Evolutionary conservation across 2,113 vertebrate species (phyloP), one percentile per base, ranked within the genome.

Genomic region (Brevimyrus niger): DNA sequence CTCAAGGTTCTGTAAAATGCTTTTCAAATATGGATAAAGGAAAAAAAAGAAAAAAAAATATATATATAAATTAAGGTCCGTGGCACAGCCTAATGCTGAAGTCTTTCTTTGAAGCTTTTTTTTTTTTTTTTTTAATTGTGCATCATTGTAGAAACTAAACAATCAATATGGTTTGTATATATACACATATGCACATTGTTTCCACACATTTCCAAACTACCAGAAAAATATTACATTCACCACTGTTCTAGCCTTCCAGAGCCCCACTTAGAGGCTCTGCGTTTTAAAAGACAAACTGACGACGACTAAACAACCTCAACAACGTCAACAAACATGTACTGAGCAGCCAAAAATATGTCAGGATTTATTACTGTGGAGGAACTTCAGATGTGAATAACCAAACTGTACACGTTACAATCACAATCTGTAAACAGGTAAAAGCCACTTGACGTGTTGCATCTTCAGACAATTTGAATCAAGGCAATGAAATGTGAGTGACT

Each of bases 401-500:
- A 97, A 97, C 96, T 97, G 97, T 97, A 98, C 97, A 98, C 96
- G 96, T 97, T 99, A 99, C 98, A 99, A 99, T 99, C 98, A 98
- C 98, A 96, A 97, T 97, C 97, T 99, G 98, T 99, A 99, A 99
- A 99, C 98, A 99, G 97, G 97, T 99, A 99, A 98, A 99, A 99
- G 97, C 97, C 98, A 98, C 97, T 97, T 95, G 97, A 97, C 97
- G 97, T 97, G 96, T 97, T 98, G 98, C 97, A 98, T 99, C 97
- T 96, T 97, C 96, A 93, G 98, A 98, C 97, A 97, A 95, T 97
- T 97, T 97, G 96, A 97, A 98, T 98, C 97, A 99, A 99, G 98
- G 98, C 97, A 98, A 98, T 99, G 98, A 99, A 98, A 99, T 97
- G 97, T 98, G 97, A 97, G 98, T 97, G 95, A 98, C 96, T 97